Conservation (phyloP, 1,140 invertebrate species). For the Bilobella aurantiaca region DNA sequence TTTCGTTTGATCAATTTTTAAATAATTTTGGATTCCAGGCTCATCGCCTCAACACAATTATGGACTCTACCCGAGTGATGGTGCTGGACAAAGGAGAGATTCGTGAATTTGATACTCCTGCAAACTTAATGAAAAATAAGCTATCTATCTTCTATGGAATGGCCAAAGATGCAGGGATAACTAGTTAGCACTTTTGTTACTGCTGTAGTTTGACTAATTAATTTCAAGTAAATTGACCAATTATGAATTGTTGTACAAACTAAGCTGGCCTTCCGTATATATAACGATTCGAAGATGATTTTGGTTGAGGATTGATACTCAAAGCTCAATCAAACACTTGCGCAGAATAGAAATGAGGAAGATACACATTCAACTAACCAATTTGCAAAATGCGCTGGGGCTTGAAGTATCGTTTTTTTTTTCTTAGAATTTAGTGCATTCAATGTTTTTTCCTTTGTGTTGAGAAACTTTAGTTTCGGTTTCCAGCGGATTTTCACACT, state of each 20-base stretch:
- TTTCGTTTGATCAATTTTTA: constrained; percentile 41
- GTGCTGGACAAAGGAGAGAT: constrained; percentile 57
- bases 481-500: neutral
- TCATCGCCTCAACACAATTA: constrained; percentile 67
- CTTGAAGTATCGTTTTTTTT: no score
- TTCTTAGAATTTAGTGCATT: constrained; percentile 10
- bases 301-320: no score
- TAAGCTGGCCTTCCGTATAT: no score
- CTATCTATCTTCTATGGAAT: constrained; percentile 38
- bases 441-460: neutral
- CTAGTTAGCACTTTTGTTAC: neutral
- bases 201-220: no score
- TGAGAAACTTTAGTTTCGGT: neutral
- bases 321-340: no score
- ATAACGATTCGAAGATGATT: no score
- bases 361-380: no score
- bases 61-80: constrained; percentile 63
- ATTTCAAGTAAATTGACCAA: no score
- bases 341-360: no score
- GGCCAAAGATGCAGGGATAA: constrained; percentile 38
- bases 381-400: no score
- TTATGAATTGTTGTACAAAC: no score
- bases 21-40: constrained; percentile 42
- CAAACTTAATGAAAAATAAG: constrained; percentile 35
- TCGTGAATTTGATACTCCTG: constrained; percentile 38